These are phyloP conservation scores for Oxygymnocypris stewartii DNA, from an alignment of 2,113 vertebrate species.

Conservation along the genomic window DNA sequence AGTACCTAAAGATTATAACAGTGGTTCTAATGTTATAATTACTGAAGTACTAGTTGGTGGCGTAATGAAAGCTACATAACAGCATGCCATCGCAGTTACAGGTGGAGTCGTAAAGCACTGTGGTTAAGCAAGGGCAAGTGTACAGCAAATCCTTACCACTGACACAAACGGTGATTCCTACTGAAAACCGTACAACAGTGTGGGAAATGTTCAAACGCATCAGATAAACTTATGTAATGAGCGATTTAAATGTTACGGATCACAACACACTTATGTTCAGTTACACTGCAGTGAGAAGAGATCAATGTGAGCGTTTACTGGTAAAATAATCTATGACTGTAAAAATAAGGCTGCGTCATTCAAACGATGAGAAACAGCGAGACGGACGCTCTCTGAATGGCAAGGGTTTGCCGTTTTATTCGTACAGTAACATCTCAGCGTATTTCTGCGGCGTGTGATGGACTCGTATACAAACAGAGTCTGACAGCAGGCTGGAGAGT, in stretches of 20 bases:
- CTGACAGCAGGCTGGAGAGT: slow-evolving; percentile 70
- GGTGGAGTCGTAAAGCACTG: slow-evolving; percentile 35
- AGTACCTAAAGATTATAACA: slow-evolving; percentile 38
- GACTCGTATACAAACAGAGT: slow-evolving; percentile 47
- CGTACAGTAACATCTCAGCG: slow-evolving; percentile 27
- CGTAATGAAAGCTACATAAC: slow-evolving; percentile 20
- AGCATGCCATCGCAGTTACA: slow-evolving; percentile 28
- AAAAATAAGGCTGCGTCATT: neutral
- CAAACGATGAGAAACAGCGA: neutral
- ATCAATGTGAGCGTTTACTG: neutral
- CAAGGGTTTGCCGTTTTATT: slow-evolving; percentile 35
- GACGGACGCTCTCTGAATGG: slow-evolving; percentile 14
- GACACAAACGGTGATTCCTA: slow-evolving; percentile 8
- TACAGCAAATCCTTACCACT: slow-evolving; percentile 32
- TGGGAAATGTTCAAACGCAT: neutral
- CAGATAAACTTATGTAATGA: neutral
- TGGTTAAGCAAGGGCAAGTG: slow-evolving; percentile 26
- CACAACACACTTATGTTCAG: slow-evolving; percentile 11
- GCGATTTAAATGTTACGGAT: neutral
- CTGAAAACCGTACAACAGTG: slow-evolving; percentile 5
- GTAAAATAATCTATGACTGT: neutral
- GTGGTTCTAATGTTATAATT: slow-evolving; percentile 21
- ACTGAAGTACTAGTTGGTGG: slow-evolving; percentile 11
- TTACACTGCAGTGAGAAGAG: slow-evolving; percentile 3
- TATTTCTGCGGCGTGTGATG: slow-evolving; percentile 23